phyloP scores from a whole-genome alignment of 1,140 invertebrate genomes.

The Drosophila bifasciata region DNA sequence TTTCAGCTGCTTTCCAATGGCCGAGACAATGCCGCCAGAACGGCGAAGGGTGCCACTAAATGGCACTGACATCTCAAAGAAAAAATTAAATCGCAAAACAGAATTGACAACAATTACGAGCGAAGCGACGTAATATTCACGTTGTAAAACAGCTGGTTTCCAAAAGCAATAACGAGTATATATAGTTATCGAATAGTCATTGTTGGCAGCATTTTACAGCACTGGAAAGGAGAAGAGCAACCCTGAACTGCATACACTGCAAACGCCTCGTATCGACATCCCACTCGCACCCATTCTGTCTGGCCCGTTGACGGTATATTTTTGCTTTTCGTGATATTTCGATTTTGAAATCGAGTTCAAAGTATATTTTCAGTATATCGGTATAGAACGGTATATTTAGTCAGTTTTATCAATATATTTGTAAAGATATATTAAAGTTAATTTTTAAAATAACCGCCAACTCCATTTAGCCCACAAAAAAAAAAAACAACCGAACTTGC shows the following conservation, averaged over 20 bases:
- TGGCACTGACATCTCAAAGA: constrained; percentile 87
- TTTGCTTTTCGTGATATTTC: too few relatives aligned
- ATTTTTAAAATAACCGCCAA: too few relatives aligned
- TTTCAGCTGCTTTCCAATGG: constrained; percentile 89
- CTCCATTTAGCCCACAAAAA: too few relatives aligned
- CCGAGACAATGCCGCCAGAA: constrained; percentile 87
- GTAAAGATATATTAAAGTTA: too few relatives aligned
- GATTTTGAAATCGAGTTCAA: too few relatives aligned
- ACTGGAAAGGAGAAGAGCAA: constrained; percentile 6
- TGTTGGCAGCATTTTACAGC: neutral
- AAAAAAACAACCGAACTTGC: too few relatives aligned
- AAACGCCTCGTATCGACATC: constrained; percentile 40
- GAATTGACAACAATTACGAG: constrained; percentile 5
- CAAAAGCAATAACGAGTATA: constrained; percentile 14
- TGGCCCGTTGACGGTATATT: too few relatives aligned
- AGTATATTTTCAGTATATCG: too few relatives aligned
- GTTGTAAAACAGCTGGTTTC: constrained; percentile 34
- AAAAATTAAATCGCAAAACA: constrained; percentile 17
- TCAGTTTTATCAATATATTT: too few relatives aligned
- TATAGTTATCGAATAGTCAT: constrained; percentile 2
- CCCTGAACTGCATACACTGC: constrained; percentile 25
- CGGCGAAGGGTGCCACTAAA: constrained; percentile 87
- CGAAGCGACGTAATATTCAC: constrained; percentile 26
- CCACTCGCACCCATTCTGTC: constrained; percentile 41
- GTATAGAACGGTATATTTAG: too few relatives aligned